Conservation (phyloP, 2,888 invertebrate genomes). For the Alsophila aescularia region DNA sequence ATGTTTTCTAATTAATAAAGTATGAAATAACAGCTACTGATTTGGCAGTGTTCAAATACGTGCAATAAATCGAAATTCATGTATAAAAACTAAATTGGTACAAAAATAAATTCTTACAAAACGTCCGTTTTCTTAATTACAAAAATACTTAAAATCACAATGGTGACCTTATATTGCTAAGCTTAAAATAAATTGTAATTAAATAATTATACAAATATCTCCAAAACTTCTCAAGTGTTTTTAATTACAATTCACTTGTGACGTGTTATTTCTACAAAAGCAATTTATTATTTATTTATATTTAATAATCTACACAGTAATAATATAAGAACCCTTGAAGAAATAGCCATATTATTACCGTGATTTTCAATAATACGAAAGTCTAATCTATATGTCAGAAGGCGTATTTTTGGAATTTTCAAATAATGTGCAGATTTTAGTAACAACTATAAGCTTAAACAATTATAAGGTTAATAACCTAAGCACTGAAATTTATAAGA, state of each 20-base stretch:
- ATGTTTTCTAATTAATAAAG: background rate
- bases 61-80: slow-evolving; percentile 38
- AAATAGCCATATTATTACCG: no score
- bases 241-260: background rate
- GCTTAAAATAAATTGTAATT: slow-evolving; percentile 44
- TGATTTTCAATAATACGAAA: no score
- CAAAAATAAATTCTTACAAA: slow-evolving; percentile 73
- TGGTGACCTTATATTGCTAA: slow-evolving; percentile 66
- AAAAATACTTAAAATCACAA: slow-evolving; percentile 73
- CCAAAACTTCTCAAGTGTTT: background rate
- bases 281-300: background rate
- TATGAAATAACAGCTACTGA: background rate
- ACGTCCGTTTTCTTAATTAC: slow-evolving; percentile 41
- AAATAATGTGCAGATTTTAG: background rate
- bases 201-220: slow-evolving; percentile 27
- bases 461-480: background rate
- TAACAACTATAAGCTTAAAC: background rate
- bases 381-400: no score
- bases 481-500: background rate
- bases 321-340: background rate
- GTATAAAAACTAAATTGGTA: slow-evolving; percentile 62
- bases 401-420: background rate
- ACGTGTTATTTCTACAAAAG: background rate
- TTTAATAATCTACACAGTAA: background rate
- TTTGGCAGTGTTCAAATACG: slow-evolving; percentile 67